Percentiles rank a stretch among this genome's conserved stretches.
Evolutionary conservation across 2,888 invertebrate genomes (phyloP).

Genomic region (Gisinianus flammeolus): DNA sequence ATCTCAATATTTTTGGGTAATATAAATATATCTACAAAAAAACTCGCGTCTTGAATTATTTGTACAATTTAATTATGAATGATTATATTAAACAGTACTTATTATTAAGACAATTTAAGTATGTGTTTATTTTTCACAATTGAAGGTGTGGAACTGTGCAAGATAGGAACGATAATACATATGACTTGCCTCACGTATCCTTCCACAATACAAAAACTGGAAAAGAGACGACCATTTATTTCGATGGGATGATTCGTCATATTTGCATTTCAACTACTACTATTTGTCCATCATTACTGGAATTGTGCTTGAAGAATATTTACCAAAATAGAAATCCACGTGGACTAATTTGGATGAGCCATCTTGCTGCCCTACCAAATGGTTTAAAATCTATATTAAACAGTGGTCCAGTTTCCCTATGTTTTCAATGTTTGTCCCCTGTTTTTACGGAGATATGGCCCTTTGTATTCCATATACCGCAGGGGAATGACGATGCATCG

Average conservation of each 20-base stretch:
- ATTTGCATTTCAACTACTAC: not conserved
- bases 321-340: constrained; percentile 23
- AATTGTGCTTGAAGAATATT: constrained; percentile 47
- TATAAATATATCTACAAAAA: constrained; percentile 9
- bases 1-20: constrained; percentile 51
- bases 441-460: constrained; percentile 52
- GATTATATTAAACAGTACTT: no score
- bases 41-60: no score
- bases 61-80: no score
- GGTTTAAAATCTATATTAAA: constrained; percentile 41
- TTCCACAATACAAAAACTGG: not conserved
- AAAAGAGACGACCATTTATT: not conserved
- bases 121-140: not conserved
- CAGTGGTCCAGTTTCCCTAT: constrained; percentile 46
- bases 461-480: constrained; percentile 44
- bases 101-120: no score
- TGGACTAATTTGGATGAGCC: constrained; percentile 15
- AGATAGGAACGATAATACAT: not conserved
- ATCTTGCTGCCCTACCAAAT: constrained; percentile 24
- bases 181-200: not conserved
- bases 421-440: constrained; percentile 49
- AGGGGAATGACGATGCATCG: not conserved
- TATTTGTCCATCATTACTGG: constrained; percentile 40
- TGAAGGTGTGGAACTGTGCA: not conserved
- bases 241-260: not conserved